Evolutionary conservation across 2,797 vertebrate species (phyloP).

Genomic region (Caiman crocodilus): DNA sequence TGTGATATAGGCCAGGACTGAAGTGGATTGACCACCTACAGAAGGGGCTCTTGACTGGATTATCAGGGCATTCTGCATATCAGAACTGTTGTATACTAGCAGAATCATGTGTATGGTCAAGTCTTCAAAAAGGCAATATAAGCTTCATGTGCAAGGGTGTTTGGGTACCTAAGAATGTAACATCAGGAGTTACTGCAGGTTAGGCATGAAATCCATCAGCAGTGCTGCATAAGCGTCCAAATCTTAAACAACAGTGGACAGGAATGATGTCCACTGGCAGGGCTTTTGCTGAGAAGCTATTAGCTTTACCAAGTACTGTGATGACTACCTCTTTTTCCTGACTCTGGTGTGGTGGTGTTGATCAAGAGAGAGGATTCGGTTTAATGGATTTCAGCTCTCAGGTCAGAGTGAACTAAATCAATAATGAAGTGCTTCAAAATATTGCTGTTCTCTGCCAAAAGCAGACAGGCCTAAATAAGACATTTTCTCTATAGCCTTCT

Average conservation of each 20-base stretch:
- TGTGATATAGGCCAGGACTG: fast-evolving
- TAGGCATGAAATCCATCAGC: not conserved
- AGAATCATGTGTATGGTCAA: not conserved
- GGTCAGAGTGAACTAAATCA: slow-evolving; percentile 77
- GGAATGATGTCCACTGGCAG: not conserved
- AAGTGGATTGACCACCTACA: fast-evolving
- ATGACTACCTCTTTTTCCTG: not conserved
- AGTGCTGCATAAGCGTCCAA: fast-evolving
- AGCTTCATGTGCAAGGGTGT: not conserved
- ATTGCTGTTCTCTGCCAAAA: slow-evolving; percentile 54
- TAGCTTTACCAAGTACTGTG: no score
- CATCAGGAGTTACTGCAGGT: not conserved
- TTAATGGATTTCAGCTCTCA: slow-evolving; percentile 73
- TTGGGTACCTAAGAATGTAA: not conserved
- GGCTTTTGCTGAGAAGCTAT: not conserved
- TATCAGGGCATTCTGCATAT: fast-evolving
- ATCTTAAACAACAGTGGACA: not conserved
- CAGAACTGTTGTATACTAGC: no score
- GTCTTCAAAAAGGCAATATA: not conserved
- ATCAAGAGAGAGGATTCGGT: not conserved
- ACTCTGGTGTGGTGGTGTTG: not conserved
- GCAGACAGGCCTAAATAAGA: slow-evolving; percentile 12
- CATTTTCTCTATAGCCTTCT: not conserved
- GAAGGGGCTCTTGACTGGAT: not conserved
- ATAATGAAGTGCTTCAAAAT: slow-evolving; percentile 71